phyloP scores from a whole-genome alignment of 2,113 vertebrate genomes.

The Chloropsis cyanopogon region DNA sequence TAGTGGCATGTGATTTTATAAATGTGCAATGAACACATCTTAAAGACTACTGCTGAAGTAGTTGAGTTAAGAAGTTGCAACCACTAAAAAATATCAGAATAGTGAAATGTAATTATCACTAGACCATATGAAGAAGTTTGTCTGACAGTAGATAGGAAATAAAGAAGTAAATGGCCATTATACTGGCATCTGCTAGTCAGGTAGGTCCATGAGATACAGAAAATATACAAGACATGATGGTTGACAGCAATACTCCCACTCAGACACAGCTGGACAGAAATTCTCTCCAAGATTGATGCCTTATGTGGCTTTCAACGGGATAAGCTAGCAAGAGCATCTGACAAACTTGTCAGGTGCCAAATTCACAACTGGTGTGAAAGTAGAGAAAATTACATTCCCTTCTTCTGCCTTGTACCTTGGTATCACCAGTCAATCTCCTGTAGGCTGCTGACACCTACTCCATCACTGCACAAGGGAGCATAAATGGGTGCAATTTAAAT shows the following conservation, averaged over 20 bases:
- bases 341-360: neutral
- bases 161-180: neutral
- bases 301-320: neutral
- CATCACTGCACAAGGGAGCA: neutral
- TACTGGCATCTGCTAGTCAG: neutral
- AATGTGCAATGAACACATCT: neutral
- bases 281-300: neutral
- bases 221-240: neutral
- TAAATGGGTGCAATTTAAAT: slow-evolving; percentile 23
- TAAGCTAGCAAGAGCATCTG: neutral
- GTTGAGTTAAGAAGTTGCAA: neutral
- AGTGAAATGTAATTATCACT: neutral
- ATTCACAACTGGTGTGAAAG: neutral
- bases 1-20: neutral
- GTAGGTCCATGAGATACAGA: neutral
- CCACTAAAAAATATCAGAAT: neutral
- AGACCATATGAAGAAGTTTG: neutral
- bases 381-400: neutral
- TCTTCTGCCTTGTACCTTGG: neutral
- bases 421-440: neutral
- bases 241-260: neutral
- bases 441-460: neutral
- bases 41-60: neutral
- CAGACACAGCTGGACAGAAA: neutral
- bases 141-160: neutral